phyloP scores from a whole-genome alignment of 2,888 invertebrate species.

The Leucozona laternaria region DNA sequence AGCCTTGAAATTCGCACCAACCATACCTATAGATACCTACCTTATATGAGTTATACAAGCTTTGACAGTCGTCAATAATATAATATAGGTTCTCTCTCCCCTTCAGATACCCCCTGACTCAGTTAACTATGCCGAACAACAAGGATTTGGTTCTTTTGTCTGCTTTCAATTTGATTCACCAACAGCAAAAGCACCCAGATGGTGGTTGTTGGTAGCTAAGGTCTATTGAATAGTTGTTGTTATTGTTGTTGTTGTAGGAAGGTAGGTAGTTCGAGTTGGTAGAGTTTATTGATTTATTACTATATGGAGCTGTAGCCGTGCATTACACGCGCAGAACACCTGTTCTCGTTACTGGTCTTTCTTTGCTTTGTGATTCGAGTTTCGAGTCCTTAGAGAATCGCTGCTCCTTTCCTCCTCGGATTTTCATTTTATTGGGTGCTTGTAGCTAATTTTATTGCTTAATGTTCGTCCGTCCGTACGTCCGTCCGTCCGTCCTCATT shows the following conservation, averaged over 20 bases:
- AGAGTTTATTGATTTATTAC: conserved; percentile 64
- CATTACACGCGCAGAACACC: conserved; percentile 72
- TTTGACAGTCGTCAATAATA: conserved; percentile 64
- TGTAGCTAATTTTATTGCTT: conserved; percentile 66
- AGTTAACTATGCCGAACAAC: conserved; percentile 24
- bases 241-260: conserved; percentile 22
- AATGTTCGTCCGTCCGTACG: conserved; percentile 7
- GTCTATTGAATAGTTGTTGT: conserved; percentile 11
- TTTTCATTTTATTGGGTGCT: conserved; percentile 56
- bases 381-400: conserved; percentile 25
- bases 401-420: conserved; percentile 24
- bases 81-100: conserved; percentile 33
- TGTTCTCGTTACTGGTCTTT: conserved; percentile 65
- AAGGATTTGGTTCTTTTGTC: conserved; percentile 36
- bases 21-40: background rate
- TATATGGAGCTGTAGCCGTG: conserved; percentile 51
- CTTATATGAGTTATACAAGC: conserved; percentile 48
- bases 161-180: conserved; percentile 50
- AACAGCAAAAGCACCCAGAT: conserved; percentile 57
- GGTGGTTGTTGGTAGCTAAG: conserved; percentile 27
- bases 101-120: background rate
- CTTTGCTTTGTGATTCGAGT: conserved; percentile 28
- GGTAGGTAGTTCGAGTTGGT: background rate
- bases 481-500: background rate
- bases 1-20: conserved; percentile 48